phyloP scores from a whole-genome alignment of 2,888 invertebrate genomes.

The Chironomus riparius region DNA sequence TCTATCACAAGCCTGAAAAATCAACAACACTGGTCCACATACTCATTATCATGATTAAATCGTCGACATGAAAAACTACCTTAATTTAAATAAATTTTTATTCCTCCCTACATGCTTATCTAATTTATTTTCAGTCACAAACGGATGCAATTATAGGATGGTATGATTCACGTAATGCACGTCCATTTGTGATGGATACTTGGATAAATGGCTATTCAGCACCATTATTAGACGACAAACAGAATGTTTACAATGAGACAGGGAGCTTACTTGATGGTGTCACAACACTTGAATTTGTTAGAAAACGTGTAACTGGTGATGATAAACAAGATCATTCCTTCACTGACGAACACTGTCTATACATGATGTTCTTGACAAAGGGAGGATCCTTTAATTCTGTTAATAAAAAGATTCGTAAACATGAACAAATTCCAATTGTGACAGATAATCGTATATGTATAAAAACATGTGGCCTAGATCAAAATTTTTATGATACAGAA shows the following conservation, averaged over 20 bases:
- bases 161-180: slow-evolving; percentile 66
- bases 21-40: too few relatives aligned
- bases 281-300: slow-evolving; percentile 66
- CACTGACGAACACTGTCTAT: slow-evolving; percentile 70
- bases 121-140: slow-evolving; percentile 52
- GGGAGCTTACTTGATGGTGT: slow-evolving; percentile 66
- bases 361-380: slow-evolving; percentile 77
- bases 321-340: slow-evolving; percentile 72
- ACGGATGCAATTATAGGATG: slow-evolving; percentile 83
- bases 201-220: slow-evolving; percentile 74
- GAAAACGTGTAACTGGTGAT: slow-evolving; percentile 60
- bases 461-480: slow-evolving; percentile 64
- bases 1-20: too few relatives aligned
- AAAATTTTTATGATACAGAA: slow-evolving; percentile 34
- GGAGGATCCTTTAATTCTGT: slow-evolving; percentile 76
- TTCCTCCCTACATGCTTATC: neutral
- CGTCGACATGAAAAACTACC: too few relatives aligned
- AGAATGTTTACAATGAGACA: slow-evolving; percentile 60
- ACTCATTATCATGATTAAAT: too few relatives aligned
- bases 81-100: neutral
- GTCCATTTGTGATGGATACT: slow-evolving; percentile 80
- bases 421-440: slow-evolving; percentile 60
- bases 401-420: slow-evolving; percentile 77
- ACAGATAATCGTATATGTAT: slow-evolving; percentile 74
- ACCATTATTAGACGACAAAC: slow-evolving; percentile 61